phyloP scores from a whole-genome alignment of 2,888 invertebrate genomes.

The Cremastobaeus sp. region DNA sequence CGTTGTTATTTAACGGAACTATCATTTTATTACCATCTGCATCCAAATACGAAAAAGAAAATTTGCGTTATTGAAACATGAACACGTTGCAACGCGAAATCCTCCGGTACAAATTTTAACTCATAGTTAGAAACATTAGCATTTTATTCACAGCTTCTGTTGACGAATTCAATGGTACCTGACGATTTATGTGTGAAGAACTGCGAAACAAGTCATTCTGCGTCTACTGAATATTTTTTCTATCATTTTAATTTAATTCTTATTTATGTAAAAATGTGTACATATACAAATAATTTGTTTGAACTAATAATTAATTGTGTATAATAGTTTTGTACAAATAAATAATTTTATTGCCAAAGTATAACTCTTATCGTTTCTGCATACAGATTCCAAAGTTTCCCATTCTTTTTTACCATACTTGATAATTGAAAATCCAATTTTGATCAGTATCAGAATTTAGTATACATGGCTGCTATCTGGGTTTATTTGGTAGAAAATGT shows the following conservation, averaged over 20 bases:
- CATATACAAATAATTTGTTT: conserved; percentile 4
- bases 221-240: conserved; percentile 42
- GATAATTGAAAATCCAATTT: no score
- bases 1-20: no score
- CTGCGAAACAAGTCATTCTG: conserved; percentile 66
- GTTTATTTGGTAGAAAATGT: no score
- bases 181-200: conserved; percentile 69
- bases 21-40: no score
- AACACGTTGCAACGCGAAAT: no score
- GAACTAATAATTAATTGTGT: conserved; percentile 2
- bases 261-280: conserved; percentile 2
- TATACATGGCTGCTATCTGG: no score
- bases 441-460: no score
- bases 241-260: neutral
- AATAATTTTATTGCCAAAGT: neutral
- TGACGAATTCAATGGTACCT: conserved; percentile 69
- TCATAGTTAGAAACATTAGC: neutral
- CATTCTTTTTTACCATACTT: no score
- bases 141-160: conserved; percentile 23
- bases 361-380: no score
- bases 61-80: no score
- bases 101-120: conserved; percentile 1
- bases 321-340: neutral
- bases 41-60: no score
- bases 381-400: no score